Base-by-base conservation (phyloP, 1,140 invertebrate genomes). In the Lethocerus indicus region DNA sequence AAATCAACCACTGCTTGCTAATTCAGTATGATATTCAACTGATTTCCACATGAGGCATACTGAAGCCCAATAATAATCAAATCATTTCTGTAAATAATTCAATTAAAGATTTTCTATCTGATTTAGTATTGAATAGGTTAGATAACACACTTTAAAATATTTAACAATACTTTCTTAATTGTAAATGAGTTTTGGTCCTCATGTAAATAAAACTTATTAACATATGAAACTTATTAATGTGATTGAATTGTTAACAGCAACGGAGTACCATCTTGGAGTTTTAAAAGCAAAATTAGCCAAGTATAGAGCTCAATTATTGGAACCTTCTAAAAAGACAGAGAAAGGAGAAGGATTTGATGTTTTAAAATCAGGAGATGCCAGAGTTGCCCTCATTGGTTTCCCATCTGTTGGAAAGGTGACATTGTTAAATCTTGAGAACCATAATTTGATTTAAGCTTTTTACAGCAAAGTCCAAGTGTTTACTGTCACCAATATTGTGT, bases 331-430 rank as follows among this genome's bases (percentile, higher is more conserved):
- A 65, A 88, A 92, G 61, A 83, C 85, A 28, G 89, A 94, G 59
- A 98, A 96, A 66, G 96, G 96, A 14, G 96, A 99, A 72, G 96
- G 96, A 9, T 99, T 99, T 68, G 96, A 99, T 82, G 96, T 99
- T 13, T 74, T 98, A 56, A 99, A 99, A 70, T 95, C 90, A 59
- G 96, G 96, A 37, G 96, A 99, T 84, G 96, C 96, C 4, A 73
- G 96, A 63, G 91, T 98, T 14, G 94, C 95, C 16, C 71, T 99
- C 3, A 98, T 99, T 61, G 94, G 93, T 50, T 98, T 98, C 64
- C 93, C 94, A 14, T 92, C 88, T 32, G 90, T 94, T 32, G 90
- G 90, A 68, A 93, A 93, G 67, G 79, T 83, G 48, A 21, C n/a
- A 24, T 24, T 20, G 18, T 40, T 6, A 12, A n/a, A n/a, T n/a